Evolutionary conservation across 2,888 invertebrate species (phyloP).

Genomic region (Agrotis clavis): DNA sequence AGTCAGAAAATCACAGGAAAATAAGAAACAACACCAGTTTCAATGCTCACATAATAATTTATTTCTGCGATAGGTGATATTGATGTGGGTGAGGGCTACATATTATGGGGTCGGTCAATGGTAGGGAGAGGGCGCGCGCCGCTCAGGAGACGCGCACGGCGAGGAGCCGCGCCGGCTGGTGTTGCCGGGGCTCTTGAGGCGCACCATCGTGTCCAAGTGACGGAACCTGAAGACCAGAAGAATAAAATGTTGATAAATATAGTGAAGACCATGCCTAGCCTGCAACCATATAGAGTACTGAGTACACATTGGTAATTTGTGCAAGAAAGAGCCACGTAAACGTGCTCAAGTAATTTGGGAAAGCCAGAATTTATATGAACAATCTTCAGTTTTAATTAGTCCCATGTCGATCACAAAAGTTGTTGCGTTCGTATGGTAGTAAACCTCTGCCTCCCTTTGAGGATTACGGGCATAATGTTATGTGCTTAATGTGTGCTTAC

Average conservation of each 20-base stretch:
- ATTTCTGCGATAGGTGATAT: slow-evolving; percentile 67
- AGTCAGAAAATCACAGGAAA: slow-evolving; percentile 3
- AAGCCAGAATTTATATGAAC: not conserved
- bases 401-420: too few relatives aligned
- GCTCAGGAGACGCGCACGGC: slow-evolving; percentile 94
- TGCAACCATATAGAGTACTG: not conserved
- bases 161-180: slow-evolving; percentile 92
- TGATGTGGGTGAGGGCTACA: slow-evolving; percentile 45
- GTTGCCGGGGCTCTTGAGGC: slow-evolving; percentile 93
- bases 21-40: slow-evolving; percentile 42
- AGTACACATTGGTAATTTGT: not conserved
- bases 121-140: slow-evolving; percentile 83
- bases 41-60: slow-evolving; percentile 76
- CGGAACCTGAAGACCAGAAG: slow-evolving; percentile 93
- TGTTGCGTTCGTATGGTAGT: too few relatives aligned
- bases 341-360: not conserved
- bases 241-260: not conserved
- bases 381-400: too few relatives aligned
- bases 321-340: not conserved
- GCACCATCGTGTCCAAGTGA: slow-evolving; percentile 96
- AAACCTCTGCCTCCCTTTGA: not conserved
- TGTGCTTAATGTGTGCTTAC: slow-evolving; percentile 84
- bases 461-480: not conserved
- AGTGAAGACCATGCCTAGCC: not conserved
- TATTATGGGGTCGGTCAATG: slow-evolving; percentile 69